phyloP scores from a whole-genome alignment of 2,797 vertebrate genomes.

The Prionace glauca region DNA sequence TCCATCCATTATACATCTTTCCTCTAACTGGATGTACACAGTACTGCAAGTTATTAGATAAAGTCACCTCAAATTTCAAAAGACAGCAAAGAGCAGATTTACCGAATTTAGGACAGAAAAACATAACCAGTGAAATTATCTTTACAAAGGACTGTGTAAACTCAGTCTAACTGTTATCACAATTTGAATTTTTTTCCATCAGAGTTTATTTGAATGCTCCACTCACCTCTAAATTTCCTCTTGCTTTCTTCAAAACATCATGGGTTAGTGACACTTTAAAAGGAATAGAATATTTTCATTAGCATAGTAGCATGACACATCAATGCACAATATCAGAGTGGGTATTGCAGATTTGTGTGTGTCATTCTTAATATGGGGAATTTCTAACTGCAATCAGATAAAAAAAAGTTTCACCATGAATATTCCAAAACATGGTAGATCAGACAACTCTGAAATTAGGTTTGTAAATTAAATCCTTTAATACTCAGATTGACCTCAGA shows the following conservation, averaged over 20 bases:
- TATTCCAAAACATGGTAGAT: background rate
- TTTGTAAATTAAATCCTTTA: background rate
- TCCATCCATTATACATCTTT: background rate
- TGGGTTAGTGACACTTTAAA: constrained; percentile 76
- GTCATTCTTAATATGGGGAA: background rate
- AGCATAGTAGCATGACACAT: background rate
- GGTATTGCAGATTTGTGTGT: background rate
- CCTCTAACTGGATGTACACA: background rate
- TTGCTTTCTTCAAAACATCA: constrained; percentile 80
- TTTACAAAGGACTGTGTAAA: background rate
- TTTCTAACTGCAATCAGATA: background rate
- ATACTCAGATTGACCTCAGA: background rate
- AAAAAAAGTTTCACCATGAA: background rate
- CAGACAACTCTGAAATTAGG: background rate
- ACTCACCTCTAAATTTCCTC: constrained; percentile 87
- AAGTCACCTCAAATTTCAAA: background rate
- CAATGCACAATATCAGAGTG: no score
- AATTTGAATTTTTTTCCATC: background rate
- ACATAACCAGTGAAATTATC: background rate
- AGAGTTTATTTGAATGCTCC: background rate
- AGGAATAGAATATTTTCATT: background rate
- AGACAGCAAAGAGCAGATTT: background rate
- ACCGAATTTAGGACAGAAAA: background rate
- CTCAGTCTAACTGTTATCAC: no score
- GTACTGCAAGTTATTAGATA: background rate